Evolutionary conservation across 2,888 invertebrate species (phyloP).

Genomic region (Gastracanthus pulcherrimus): DNA sequence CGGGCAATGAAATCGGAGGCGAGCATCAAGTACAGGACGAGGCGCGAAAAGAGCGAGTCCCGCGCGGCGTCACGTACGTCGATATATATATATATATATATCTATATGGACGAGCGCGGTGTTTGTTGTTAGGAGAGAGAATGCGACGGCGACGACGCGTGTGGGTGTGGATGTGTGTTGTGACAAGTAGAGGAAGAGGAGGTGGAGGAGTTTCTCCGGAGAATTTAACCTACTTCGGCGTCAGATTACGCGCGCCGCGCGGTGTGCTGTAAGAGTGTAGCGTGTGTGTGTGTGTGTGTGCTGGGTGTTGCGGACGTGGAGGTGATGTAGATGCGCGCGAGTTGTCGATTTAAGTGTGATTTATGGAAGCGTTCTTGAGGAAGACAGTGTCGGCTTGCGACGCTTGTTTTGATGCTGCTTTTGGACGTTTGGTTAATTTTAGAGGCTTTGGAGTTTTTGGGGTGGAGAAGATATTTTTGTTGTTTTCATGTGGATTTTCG

Average conservation of each 20-base stretch:
- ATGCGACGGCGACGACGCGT: too few species aligned
- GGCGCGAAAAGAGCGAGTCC: slow-evolving; percentile 23
- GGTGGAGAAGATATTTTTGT: too few species aligned
- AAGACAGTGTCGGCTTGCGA: too few species aligned
- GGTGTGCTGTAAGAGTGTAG: background rate
- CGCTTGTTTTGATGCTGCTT: background rate
- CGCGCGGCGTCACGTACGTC: background rate
- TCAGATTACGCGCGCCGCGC: slow-evolving; percentile 27
- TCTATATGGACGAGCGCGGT: too few species aligned
- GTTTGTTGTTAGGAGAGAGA: too few species aligned
- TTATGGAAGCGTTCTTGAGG: background rate
- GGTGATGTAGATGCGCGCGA: background rate
- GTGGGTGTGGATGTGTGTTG: too few species aligned
- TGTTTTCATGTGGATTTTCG: too few species aligned
- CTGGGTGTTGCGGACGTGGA: background rate
- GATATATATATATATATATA: too few species aligned
- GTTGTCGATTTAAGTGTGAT: slow-evolving; percentile 14
- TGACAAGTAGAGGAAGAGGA: background rate
- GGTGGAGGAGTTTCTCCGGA: background rate
- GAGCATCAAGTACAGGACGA: slow-evolving; percentile 40
- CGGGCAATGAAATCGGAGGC: slow-evolving; percentile 51
- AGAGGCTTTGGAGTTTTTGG: too few species aligned
- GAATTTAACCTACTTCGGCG: slow-evolving; percentile 40
- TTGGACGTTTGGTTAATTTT: too few species aligned
- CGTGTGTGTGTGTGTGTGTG: background rate